phyloP scores from a whole-genome alignment of 2,797 vertebrate genomes.

The Catharus ustulatus region DNA sequence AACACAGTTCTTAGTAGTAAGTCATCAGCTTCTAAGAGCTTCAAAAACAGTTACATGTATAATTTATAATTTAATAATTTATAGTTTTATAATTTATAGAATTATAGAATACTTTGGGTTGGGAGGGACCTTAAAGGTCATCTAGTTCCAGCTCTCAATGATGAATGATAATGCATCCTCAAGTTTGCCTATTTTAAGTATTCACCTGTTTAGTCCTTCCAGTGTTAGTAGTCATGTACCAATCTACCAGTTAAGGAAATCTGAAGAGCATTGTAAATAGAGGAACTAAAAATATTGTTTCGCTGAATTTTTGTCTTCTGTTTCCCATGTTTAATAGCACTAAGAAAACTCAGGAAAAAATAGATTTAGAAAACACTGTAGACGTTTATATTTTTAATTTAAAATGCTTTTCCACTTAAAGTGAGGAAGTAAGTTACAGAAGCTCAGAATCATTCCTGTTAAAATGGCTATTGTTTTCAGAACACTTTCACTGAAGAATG shows the following conservation, averaged over 20 bases:
- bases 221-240: neutral
- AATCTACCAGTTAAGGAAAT: neutral
- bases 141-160: neutral
- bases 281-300: neutral
- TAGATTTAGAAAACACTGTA: neutral
- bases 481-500: slow-evolving; percentile 64
- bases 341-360: neutral
- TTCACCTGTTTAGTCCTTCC: neutral
- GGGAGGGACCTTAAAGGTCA: neutral
- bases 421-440: slow-evolving; percentile 34
- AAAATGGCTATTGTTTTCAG: slow-evolving; percentile 54
- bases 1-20: neutral
- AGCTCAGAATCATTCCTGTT: neutral
- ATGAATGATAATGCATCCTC: neutral
- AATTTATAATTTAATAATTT: neutral
- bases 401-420: neutral
- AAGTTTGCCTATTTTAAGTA: neutral
- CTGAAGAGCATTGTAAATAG: neutral
- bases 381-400: slow-evolving; percentile 15
- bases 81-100: neutral
- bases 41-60: neutral
- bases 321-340: neutral
- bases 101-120: neutral
- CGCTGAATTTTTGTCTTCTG: neutral
- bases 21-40: neutral